phyloP scores from a whole-genome alignment of 2,888 invertebrate genomes.

The Papilio protenor region DNA sequence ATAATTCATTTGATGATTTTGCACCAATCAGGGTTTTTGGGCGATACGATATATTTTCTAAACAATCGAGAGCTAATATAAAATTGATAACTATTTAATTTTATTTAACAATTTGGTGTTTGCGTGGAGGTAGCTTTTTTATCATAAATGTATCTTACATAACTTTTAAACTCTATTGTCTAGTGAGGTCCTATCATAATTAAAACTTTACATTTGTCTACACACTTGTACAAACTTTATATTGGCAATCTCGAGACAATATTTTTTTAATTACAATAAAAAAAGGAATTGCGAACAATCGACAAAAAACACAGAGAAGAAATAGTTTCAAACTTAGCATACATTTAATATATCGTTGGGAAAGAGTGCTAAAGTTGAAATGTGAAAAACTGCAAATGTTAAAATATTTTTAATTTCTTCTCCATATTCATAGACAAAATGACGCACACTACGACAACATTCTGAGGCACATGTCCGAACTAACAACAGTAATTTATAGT shows the following conservation, averaged over 20 bases:
- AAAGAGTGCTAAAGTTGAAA: conserved; percentile 3
- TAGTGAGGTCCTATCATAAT: conserved; percentile 25
- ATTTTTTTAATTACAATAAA: background rate
- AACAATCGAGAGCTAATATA: no score
- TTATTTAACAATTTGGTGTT: conserved; percentile 49
- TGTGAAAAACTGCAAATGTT: background rate
- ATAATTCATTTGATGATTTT: no score
- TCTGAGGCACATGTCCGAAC: conserved; percentile 41
- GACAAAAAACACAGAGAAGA: background rate
- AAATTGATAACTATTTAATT: conserved; percentile 47
- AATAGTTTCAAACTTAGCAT: background rate
- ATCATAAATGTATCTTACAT: conserved; percentile 37
- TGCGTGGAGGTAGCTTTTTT: conserved; percentile 56
- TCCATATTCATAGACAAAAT: background rate
- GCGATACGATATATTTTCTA: no score
- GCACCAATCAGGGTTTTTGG: no score
- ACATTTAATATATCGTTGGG: background rate
- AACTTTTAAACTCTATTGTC: conserved; percentile 30
- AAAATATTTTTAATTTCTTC: background rate
- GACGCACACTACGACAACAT: background rate
- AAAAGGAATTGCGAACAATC: background rate
- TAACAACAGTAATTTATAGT: conserved; percentile 42
- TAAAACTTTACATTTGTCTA: background rate
- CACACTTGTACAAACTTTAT: background rate
- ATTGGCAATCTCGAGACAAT: background rate